phyloP scores from a whole-genome alignment of 2,888 invertebrate genomes.

The Caradrina clavipalpis region DNA sequence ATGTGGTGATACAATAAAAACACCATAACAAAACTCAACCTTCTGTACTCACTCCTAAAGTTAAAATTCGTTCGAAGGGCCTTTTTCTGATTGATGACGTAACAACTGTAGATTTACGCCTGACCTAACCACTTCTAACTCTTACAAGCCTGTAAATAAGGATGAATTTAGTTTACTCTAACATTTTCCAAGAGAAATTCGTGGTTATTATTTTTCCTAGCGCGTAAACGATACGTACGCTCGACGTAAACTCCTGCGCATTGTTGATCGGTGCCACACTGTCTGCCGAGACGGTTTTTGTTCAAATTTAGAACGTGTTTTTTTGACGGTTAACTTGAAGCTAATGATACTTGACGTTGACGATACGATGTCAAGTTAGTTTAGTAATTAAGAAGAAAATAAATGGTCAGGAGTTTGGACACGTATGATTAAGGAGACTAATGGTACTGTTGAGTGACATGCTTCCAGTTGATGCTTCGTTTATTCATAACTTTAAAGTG shows the following conservation, averaged over 20 bases:
- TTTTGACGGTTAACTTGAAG: conserved; percentile 63
- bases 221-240: conserved; percentile 69
- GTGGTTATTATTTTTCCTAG: conserved; percentile 70
- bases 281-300: conserved; percentile 78
- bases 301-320: conserved; percentile 68
- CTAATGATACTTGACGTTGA: conserved; percentile 79
- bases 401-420: conserved; percentile 30
- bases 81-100: conserved; percentile 39
- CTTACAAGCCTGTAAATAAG: not conserved
- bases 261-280: conserved; percentile 86
- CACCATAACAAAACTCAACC: conserved; percentile 48
- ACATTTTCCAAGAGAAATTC: not conserved
- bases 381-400: conserved; percentile 57
- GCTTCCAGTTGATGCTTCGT: not conserved
- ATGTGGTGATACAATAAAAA: conserved; percentile 63
- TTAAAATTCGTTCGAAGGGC: conserved; percentile 54
- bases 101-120: conserved; percentile 30
- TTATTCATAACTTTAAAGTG: conserved; percentile 2
- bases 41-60: conserved; percentile 37
- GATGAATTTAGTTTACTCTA: conserved; percentile 13
- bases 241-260: conserved; percentile 74
- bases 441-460: conserved; percentile 39
- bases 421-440: conserved; percentile 12
- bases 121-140: not conserved
- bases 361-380: conserved; percentile 62